These are phyloP conservation scores for Drosophila setosimentum DNA, from an alignment of 2,888 invertebrate species.

Conservation along the genomic window DNA sequence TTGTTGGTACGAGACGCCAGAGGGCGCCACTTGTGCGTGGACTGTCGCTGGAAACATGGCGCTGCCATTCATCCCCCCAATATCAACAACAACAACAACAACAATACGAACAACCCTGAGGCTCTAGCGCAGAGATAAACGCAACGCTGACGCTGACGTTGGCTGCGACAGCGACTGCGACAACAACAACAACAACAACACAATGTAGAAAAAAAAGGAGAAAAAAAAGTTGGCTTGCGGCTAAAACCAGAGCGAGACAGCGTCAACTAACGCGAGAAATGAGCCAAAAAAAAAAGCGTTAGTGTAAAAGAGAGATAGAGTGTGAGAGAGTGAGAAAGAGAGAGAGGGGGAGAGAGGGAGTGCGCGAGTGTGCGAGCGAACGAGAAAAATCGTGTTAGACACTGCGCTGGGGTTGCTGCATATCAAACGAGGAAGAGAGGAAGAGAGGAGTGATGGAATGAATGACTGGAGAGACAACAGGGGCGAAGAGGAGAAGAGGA, in stretches of 20 bases:
- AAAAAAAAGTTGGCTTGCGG: conserved; percentile 50
- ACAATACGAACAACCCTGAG: conserved; percentile 53
- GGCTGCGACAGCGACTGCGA: conserved; percentile 36
- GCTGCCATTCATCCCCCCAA: conserved; percentile 21
- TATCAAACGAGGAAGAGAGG: neutral
- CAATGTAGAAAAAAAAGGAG: conserved; percentile 12
- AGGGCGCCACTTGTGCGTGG: conserved; percentile 66
- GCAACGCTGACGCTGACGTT: conserved; percentile 36
- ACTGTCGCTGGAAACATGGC: conserved; percentile 65
- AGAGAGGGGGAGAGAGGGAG: conserved; percentile 8
- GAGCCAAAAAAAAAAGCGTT: conserved; percentile 22
- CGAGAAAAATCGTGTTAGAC: conserved; percentile 23
- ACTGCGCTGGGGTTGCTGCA: conserved; percentile 43
- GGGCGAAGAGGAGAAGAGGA: neutral
- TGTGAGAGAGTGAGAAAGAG: neutral
- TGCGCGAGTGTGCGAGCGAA: conserved; percentile 13
- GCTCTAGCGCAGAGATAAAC: conserved; percentile 74
- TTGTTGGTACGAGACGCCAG: conserved; percentile 47
- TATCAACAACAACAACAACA: conserved; percentile 14
- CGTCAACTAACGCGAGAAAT: conserved; percentile 52
- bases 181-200: conserved; percentile 41
- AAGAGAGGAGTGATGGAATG: neutral
- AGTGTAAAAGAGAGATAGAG: neutral
- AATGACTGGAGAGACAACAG: conserved; percentile 10
- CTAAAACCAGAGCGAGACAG: conserved; percentile 62